Evolutionary conservation across 2,113 vertebrate species (phyloP).

Genomic region (Perca schrenkii): DNA sequence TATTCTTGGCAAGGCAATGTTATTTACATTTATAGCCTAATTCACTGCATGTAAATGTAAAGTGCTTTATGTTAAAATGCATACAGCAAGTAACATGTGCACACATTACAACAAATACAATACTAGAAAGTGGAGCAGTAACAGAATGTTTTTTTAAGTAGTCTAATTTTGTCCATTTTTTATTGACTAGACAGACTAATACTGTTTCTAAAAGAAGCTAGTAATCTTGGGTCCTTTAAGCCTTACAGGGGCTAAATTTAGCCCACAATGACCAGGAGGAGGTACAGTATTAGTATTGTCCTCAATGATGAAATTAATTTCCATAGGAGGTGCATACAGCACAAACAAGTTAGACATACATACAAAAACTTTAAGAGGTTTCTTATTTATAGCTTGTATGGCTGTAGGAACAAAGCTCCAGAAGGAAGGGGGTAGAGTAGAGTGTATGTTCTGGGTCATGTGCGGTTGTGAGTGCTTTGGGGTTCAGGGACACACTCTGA

Average conservation of each 20-base stretch:
- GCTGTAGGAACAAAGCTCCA: not conserved
- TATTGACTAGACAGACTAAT: constrained; percentile 41
- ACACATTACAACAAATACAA: not conserved
- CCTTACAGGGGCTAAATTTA: constrained; percentile 40
- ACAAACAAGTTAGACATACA: too few relatives aligned
- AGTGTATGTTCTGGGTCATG: not conserved
- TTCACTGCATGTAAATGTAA: not conserved
- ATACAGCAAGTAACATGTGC: not conserved
- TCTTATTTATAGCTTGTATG: not conserved
- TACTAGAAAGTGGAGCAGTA: not conserved
- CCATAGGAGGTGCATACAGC: too few relatives aligned
- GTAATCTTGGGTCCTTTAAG: constrained; percentile 61
- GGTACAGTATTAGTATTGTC: not conserved
- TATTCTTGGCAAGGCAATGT: not conserved
- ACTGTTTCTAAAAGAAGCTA: constrained; percentile 58
- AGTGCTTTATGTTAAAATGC: not conserved
- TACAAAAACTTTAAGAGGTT: not conserved
- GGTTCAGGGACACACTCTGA: not conserved
- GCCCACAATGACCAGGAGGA: constrained; percentile 4
- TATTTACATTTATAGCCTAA: not conserved
- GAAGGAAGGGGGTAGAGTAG: not conserved
- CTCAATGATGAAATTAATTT: too few relatives aligned
- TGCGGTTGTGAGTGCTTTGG: not conserved
- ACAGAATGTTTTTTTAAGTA: not conserved
- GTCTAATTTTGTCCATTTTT: not conserved